A percentile compares a stretch with the other conserved stretches of the same genome.
These are phyloP conservation scores for Tenualosa thibaudeaui DNA, from an alignment of 2,797 vertebrate genomes.

Conservation along the genomic window DNA sequence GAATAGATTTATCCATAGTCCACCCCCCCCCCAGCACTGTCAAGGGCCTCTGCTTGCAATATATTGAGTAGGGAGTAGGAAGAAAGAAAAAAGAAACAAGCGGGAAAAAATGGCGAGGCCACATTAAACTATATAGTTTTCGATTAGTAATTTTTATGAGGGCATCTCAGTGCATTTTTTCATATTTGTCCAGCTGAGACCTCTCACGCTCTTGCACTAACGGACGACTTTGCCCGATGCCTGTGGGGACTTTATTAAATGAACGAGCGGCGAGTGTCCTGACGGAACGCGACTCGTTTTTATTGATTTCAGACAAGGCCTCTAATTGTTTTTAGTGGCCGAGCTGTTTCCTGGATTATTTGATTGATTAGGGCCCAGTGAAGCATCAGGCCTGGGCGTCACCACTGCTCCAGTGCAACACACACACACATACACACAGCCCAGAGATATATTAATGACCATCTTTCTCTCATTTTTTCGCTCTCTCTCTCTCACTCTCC, in stretches of 20 bases:
- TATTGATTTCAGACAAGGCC: conserved; percentile 79
- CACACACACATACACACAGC: conserved; percentile 26
- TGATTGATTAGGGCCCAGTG: conserved; percentile 81
- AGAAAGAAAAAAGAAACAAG: conserved; percentile 68
- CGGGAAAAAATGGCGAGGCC: conserved; percentile 63
- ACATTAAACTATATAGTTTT: conserved; percentile 79
- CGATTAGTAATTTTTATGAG: conserved; percentile 79
- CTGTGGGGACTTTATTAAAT: conserved; percentile 73
- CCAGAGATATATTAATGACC: conserved; percentile 13
- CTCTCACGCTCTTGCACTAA: conserved; percentile 61
- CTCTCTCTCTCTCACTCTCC: neutral
- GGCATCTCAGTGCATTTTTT: conserved; percentile 70
- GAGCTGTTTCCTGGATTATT: conserved; percentile 77
- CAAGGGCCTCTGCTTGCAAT: conserved; percentile 65
- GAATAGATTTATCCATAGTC: neutral
- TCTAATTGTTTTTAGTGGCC: conserved; percentile 82
- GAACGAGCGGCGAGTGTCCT: conserved; percentile 77
- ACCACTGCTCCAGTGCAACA: conserved; percentile 21
- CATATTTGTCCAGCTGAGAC: conserved; percentile 64
- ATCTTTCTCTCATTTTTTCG: neutral
- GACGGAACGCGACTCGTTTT: conserved; percentile 68
- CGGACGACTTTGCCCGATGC: conserved; percentile 70
- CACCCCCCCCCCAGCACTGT: conserved; percentile 35
- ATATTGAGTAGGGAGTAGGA: conserved; percentile 39
- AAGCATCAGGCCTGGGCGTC: conserved; percentile 61